phyloP scores from a whole-genome alignment of 2,113 vertebrate species.

The Balaeniceps rex region DNA sequence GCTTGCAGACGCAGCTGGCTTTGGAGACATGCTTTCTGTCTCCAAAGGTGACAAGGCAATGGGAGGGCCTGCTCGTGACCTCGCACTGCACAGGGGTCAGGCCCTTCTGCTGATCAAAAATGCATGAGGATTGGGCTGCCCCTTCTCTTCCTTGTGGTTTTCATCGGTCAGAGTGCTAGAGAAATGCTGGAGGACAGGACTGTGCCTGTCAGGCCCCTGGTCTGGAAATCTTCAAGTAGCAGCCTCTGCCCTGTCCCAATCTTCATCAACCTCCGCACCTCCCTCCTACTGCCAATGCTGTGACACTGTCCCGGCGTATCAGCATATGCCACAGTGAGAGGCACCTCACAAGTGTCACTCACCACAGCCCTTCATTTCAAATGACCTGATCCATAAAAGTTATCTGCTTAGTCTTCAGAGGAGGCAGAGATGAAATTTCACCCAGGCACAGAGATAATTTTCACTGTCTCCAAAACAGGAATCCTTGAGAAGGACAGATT shows the following conservation, averaged over 20 bases:
- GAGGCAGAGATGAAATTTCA: neutral
- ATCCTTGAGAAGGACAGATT: slow-evolving; percentile 40
- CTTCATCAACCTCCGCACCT: neutral
- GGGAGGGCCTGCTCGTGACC: neutral
- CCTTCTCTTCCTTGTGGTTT: neutral
- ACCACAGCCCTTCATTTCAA: neutral
- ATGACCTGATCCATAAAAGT: neutral
- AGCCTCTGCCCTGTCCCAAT: neutral
- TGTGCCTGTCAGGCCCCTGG: neutral
- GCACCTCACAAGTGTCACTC: neutral
- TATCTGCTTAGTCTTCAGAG: neutral
- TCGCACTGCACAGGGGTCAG: neutral
- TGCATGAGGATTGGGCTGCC: neutral
- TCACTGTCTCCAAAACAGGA: slow-evolving; percentile 33
- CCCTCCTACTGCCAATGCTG: neutral
- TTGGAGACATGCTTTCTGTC: neutral
- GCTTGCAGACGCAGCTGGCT: neutral
- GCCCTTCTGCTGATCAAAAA: slow-evolving; percentile 19
- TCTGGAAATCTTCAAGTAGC: neutral
- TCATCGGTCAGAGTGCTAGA: neutral
- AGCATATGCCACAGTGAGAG: neutral
- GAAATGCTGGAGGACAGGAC: neutral
- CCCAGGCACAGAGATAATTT: slow-evolving; percentile 21
- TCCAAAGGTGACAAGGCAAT: slow-evolving; percentile 5
- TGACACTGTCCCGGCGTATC: fast-evolving